Evolutionary conservation across 2,113 vertebrate genomes (phyloP), one percentile per base, ranked within the genome.

Genomic region (Stigmatopora argus): DNA sequence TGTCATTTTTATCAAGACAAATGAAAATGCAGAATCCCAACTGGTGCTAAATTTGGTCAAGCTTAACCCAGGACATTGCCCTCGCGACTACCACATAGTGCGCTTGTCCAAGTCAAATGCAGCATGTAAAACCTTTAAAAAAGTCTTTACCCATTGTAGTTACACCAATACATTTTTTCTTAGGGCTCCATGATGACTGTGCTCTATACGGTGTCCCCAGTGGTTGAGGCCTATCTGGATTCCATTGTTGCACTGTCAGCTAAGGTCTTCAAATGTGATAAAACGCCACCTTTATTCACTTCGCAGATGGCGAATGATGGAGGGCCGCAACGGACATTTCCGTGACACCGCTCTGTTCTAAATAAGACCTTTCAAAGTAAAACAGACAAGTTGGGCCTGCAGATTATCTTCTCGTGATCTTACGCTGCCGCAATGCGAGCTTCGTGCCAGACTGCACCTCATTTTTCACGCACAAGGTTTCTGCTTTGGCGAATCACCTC

Each of bases 171-270:
- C n/a, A 52, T 4, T 55, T 55, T 26, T 26, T 14, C 52, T 14
- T 1, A 14, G 14, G 21, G 21, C 21, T 21, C 45, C 45, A 46
- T 46, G 45, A 46, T 46, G 45, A 14, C 45, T 46, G 45, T 14
- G 59, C 49, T 77, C 72, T 57, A 64, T 78, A 80, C 77, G 67
- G 45, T 64, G 66, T 73, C 67, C 82, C 78, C 46, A n/a, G 67
- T 55, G 64, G 67, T 70, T 66, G 51, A 63, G 52, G 66, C 9
- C 34, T 71, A 75, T 78, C 73, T 80, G 80, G 73, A 77, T 78
- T 75, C 53, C 73, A 80, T 86, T 84, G 81, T 87, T 83, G 55
- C 44, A 34, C 47, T 81, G 75, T 86, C 81, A 75, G 70, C 67
- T 38, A 70, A 83, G 69, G 79, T 81, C 78, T 80, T 67, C 58